phyloP scores from a whole-genome alignment of 2,113 vertebrate species.

The Argyrosomus japonicus region DNA sequence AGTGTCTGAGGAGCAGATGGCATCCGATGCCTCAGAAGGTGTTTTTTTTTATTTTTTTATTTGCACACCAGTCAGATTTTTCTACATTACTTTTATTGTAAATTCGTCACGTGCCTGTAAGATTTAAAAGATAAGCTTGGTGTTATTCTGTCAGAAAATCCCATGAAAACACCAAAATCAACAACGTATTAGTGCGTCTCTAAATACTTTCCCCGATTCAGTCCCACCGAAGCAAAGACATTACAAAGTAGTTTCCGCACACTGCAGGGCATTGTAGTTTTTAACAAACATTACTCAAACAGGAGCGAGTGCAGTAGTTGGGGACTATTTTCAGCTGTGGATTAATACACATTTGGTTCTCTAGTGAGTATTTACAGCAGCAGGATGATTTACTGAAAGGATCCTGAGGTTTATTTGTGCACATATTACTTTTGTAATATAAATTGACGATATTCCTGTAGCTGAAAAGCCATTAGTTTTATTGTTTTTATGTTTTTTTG shows the following conservation, averaged over 20 bases:
- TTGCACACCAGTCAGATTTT: background rate
- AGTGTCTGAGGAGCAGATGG: conserved; percentile 48
- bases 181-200: background rate
- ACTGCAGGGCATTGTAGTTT: background rate
- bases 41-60: background rate
- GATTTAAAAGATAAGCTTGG: background rate
- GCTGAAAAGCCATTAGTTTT: no score
- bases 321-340: background rate
- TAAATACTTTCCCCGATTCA: background rate
- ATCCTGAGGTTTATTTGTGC: background rate
- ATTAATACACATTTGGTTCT: background rate
- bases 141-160: background rate
- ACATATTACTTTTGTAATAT: no score
- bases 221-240: background rate
- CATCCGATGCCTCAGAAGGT: conserved; percentile 18
- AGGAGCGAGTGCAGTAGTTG: background rate
- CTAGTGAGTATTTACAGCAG: background rate
- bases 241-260: background rate
- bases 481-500: no score
- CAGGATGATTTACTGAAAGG: background rate
- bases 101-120: background rate
- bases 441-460: no score
- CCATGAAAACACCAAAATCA: background rate
- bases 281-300: background rate
- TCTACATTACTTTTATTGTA: no score